Percentiles rank a stretch among this genome's conserved stretches.
These are phyloP conservation scores for Salvelinus alpinus DNA, from an alignment of 2,113 vertebrate species.

Conservation along the genomic window DNA sequence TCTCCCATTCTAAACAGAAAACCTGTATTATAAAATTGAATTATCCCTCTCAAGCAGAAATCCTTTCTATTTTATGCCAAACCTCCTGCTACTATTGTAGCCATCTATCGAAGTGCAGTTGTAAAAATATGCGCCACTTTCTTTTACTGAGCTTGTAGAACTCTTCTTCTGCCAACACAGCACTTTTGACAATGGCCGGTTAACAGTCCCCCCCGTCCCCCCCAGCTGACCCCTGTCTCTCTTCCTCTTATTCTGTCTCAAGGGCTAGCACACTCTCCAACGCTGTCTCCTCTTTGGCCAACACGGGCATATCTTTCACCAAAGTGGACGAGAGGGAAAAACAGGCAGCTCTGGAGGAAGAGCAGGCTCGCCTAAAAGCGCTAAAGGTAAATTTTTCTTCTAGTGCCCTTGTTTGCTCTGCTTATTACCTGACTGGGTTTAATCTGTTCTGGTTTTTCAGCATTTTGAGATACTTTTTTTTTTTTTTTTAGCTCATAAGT, in stretches of 20 bases:
- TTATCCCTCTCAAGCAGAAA: background rate
- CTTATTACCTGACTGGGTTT: background rate
- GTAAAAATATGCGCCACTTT: background rate
- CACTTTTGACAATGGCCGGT: background rate
- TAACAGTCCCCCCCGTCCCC: background rate
- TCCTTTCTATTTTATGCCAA: background rate
- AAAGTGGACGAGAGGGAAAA: conserved; percentile 97
- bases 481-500: too few relatives aligned
- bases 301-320: conserved; percentile 92
- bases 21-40: background rate
- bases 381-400: conserved; percentile 80
- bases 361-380: conserved; percentile 89
- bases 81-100: conserved; percentile 12
- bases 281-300: conserved; percentile 92
- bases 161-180: background rate
- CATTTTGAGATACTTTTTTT: too few relatives aligned
- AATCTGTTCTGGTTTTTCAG: background rate
- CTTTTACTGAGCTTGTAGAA: background rate
- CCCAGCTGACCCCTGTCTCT: background rate
- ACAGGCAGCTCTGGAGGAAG: conserved; percentile 91
- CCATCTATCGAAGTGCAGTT: conserved; percentile 5
- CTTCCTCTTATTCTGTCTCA: conserved; percentile 3
- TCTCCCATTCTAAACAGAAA: too few relatives aligned
- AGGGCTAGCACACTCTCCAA: conserved; percentile 94
- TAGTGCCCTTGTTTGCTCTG: background rate